Percentiles rank a stretch among this genome's conserved stretches.
These are phyloP conservation scores for Pseudonaja textilis DNA, from an alignment of 2,113 vertebrate genomes.

Conservation along the genomic window DNA sequence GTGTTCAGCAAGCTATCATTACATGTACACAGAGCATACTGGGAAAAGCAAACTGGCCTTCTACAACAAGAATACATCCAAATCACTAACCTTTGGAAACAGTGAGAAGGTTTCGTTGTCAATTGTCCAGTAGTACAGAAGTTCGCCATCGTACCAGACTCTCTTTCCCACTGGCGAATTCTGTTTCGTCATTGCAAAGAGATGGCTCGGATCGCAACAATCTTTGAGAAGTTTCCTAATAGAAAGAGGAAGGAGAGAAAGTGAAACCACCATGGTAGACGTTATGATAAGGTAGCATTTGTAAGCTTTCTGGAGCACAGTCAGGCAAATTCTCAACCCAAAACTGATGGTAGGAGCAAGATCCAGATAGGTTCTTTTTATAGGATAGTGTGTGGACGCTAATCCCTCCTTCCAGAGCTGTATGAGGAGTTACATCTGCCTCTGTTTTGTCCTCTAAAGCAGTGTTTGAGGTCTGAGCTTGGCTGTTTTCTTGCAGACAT, in stretches of 20 bases:
- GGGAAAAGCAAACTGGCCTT: background rate
- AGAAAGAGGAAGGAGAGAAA: slow-evolving; percentile 28
- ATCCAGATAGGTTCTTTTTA: background rate
- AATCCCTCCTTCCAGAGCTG: background rate
- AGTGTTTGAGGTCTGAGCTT: background rate
- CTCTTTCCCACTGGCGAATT: slow-evolving; percentile 91
- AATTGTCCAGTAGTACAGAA: slow-evolving; percentile 89
- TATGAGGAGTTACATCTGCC: background rate
- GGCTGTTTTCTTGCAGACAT: background rate
- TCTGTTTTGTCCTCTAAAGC: background rate
- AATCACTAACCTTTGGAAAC: slow-evolving; percentile 85
- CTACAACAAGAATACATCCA: background rate
- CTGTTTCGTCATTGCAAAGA: slow-evolving; percentile 89
- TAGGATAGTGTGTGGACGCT: background rate
- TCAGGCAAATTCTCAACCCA: background rate
- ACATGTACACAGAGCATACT: background rate
- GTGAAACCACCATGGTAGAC: background rate
- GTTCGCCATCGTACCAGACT: slow-evolving; percentile 94
- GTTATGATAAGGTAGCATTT: background rate
- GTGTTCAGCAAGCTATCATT: background rate
- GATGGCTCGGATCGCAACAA: slow-evolving; percentile 84
- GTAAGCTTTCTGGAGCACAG: background rate
- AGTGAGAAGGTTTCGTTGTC: slow-evolving; percentile 88
- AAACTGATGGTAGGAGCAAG: background rate
- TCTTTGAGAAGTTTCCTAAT: slow-evolving; percentile 85